Evolutionary conservation across 2,797 vertebrate genomes (phyloP).

Genomic region (Neosilurus mollespiculum): DNA sequence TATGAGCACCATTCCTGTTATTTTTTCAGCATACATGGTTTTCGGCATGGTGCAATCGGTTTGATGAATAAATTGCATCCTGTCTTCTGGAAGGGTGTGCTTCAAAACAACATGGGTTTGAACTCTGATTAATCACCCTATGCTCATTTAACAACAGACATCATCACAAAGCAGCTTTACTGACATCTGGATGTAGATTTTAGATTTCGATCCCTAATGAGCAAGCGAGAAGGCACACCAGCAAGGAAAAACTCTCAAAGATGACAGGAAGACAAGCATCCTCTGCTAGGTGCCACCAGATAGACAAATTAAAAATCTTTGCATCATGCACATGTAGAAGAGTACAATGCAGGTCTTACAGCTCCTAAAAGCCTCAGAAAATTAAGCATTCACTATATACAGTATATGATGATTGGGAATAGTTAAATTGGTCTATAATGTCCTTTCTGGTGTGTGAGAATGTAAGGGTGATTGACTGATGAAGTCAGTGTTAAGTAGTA

Average conservation of each 20-base stretch:
- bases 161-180: not conserved
- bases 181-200: not conserved
- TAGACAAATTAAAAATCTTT: not conserved
- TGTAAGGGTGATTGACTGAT: not conserved
- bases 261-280: not conserved
- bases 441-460: not conserved
- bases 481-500: not conserved
- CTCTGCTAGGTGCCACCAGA: not conserved
- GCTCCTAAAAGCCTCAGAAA: not conserved
- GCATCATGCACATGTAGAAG: not conserved
- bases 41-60: not conserved
- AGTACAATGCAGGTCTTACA: not conserved
- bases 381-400: too few relatives aligned
- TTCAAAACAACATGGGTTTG: slow-evolving; percentile 13
- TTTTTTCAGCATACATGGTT: not conserved
- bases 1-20: slow-evolving; percentile 12
- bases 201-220: not conserved
- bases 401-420: not conserved
- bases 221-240: not conserved
- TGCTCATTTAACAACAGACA: not conserved
- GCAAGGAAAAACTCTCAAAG: not conserved
- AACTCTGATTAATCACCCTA: not conserved
- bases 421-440: not conserved
- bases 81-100: not conserved
- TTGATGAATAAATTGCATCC: slow-evolving; percentile 12